These are phyloP conservation scores for Pteromalus puparum DNA, from an alignment of 1,140 invertebrate genomes.

Conservation along the genomic window DNA sequence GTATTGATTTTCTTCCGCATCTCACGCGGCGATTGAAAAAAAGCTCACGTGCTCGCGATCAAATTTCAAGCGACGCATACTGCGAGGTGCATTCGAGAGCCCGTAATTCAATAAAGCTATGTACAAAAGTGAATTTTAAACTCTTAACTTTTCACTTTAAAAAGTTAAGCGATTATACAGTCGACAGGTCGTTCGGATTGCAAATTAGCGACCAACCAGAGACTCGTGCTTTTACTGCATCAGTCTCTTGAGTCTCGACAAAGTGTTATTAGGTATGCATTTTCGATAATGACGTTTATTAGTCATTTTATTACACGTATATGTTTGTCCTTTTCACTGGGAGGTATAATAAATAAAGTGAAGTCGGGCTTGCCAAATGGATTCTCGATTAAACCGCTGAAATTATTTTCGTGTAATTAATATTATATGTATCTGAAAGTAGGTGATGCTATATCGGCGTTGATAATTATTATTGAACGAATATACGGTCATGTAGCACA, in stretches of 20 bases:
- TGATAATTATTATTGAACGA: no score
- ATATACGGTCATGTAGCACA: no score
- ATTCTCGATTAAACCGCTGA: no score
- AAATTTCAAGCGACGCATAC: background rate
- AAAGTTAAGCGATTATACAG: no score
- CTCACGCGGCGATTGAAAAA: background rate
- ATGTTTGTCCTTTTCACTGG: background rate
- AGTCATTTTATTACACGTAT: background rate
- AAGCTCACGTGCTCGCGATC: background rate
- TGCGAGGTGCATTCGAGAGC: no score
- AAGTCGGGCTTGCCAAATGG: no score
- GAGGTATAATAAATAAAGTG: background rate
- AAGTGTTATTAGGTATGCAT: background rate
- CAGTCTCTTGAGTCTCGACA: background rate
- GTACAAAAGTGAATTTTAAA: background rate
- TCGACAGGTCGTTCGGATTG: no score
- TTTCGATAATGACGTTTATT: background rate
- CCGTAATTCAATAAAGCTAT: background rate
- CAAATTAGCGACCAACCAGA: background rate
- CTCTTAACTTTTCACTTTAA: background rate
- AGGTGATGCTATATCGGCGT: no score
- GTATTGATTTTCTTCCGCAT: constrained; percentile 20
- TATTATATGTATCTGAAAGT: no score
- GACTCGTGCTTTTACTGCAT: background rate
- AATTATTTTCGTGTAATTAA: no score